These are phyloP conservation scores for Drosophila affinis DNA, from an alignment of 2,888 invertebrate species.

Conservation along the genomic window DNA sequence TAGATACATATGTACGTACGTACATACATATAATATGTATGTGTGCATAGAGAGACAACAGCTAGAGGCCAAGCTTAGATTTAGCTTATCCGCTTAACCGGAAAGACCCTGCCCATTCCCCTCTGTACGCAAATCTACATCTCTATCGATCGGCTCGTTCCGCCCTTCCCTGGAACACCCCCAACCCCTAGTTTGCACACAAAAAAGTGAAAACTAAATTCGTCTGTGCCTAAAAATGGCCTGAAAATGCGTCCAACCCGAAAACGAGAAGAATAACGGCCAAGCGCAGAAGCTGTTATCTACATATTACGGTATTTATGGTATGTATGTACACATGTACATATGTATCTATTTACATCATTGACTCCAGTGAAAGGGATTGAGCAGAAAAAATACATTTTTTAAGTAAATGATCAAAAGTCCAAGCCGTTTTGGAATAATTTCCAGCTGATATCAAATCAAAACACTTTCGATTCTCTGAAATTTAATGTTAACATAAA, in stretches of 20 bases:
- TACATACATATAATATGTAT: neutral
- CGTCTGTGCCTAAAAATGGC: neutral
- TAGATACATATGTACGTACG: constrained; percentile 8
- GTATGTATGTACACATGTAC: too few relatives aligned
- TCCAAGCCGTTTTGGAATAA: too few relatives aligned
- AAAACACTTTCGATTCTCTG: too few relatives aligned
- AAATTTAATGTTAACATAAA: too few relatives aligned
- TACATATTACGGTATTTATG: neutral
- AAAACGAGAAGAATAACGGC: constrained; percentile 11
- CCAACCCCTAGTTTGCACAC: neutral
- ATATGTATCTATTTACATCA: neutral
- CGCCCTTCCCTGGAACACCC: neutral
- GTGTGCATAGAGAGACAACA: constrained; percentile 5
- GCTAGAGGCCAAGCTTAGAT: neutral
- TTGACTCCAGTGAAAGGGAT: neutral
- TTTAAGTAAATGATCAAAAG: too few relatives aligned
- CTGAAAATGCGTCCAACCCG: neutral
- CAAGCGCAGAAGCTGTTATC: constrained; percentile 15
- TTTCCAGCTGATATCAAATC: too few relatives aligned
- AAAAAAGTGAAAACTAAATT: neutral
- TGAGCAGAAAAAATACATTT: too few relatives aligned
- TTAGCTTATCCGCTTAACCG: neutral
- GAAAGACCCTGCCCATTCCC: too few relatives aligned
- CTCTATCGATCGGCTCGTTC: neutral
- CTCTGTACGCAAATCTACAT: too few relatives aligned